Evolutionary conservation across 2,888 invertebrate species (phyloP), one percentile per base, ranked within the genome.

Genomic region (Cantharis nigra): DNA sequence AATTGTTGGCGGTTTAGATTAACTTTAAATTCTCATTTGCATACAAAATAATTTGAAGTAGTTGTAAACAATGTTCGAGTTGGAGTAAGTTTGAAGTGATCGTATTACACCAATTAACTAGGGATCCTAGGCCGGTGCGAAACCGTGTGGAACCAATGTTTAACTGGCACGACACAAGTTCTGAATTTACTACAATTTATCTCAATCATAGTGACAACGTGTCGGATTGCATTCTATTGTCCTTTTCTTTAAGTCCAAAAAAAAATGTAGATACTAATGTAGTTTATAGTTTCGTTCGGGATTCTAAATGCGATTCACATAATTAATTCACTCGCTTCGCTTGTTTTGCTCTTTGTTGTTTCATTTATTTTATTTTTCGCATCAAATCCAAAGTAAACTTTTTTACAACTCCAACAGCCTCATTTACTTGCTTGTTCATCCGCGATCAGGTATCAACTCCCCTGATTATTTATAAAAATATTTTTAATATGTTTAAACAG

Each of bases 71-170:
- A 72, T 75, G 75, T 70, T 72, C 72, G 70, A 74, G 71, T 74
- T 70, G 26, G 74, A 18, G 33, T 63, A 64, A 75, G 78, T 78
- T 78, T 72, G 78, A 72, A 70, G 72, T 75, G 78, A 49, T 75
- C 49, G 72, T 72, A 75, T 75, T 78, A 78, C 70, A 75, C 74
- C 78, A 78, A 78, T 78, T 78, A 78, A 78, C 75, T 72, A 63
- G 64, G 28, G 69, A 69, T 30, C 16, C 69, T 70, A 71, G 69
- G 67, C 76, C 72, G 76, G 75, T 76, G 76, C 69, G 76, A 75
- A 78, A 49, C 78, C 64, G 65, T 74, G 62, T 72, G 74, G 71
- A 78, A 78, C 75, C 74, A 75, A 75, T 75, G 70, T 75, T 78
- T 77, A 77, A 69, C 75, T 65, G 69, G 71, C 49, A 26, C 70